Evolutionary conservation across 2,888 invertebrate genomes (phyloP), one percentile per base, ranked within the genome.

Genomic region (Nomada ferruginata): DNA sequence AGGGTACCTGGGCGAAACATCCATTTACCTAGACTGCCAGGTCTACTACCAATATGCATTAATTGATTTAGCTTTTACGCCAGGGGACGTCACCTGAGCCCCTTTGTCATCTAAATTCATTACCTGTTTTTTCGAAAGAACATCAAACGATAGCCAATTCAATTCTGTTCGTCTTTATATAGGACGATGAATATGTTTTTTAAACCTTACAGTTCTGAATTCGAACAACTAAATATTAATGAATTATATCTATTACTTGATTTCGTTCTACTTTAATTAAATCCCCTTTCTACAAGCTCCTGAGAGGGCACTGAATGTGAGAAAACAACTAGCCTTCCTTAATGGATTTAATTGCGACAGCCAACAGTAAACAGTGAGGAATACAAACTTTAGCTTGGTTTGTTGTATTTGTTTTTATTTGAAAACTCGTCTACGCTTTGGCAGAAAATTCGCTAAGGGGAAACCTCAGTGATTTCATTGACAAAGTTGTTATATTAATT

Each of bases 41-140:
- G 64, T 53, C 59, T 61, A 29, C 20, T 61, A 23, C 26, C 42
- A 23, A 61, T 42, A 61, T 79, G 55, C 42, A 71, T 61, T 78
- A 79, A 71, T 79, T 71, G 65, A 71, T 71, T 79, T 66, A 71
- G 47, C 79, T 23, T 53, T 63, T 23, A 55, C 29, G 10, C 23
- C 23, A 29, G 0, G 20, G 2, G 26, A 42, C 42, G 29, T 44
- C 42, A 20, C n/a, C 11, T 20, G 18, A 44, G 20, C 2, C 2
- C 15, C 26, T 13, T 61, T 23, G n/a, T 68, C 55, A 9, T 11
- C n/a, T 0, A 77, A 77, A 70, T 70, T 78, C n/a, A 13, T 4
- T 13, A 50, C 18, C n/a, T 47, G 44, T 66, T n/a, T 20, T 11
- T 2, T 26, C 47, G 10, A 52, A 63, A 42, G 9, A 26, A 15